Evolutionary conservation across 2,888 invertebrate species (phyloP).

Genomic region (Molorchus minor): DNA sequence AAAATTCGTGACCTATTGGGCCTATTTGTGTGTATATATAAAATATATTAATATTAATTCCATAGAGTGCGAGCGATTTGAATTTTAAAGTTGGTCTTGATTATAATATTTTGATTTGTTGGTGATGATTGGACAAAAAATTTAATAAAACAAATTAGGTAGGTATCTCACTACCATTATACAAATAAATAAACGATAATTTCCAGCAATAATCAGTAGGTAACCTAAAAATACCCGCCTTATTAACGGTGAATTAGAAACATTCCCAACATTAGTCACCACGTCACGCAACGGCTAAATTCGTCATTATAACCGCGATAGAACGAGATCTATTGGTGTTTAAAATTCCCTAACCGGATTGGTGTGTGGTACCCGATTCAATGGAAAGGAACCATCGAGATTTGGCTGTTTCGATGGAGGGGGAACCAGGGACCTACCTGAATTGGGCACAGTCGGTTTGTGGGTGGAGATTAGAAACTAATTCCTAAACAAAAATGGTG

Average conservation of each 20-base stretch:
- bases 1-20: neutral
- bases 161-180: too few relatives aligned
- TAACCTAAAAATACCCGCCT: too few relatives aligned
- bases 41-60: neutral
- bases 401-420: slow-evolving; percentile 22
- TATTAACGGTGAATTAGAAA: neutral
- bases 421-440: slow-evolving; percentile 25
- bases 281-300: slow-evolving; percentile 3
- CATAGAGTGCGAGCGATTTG: too few relatives aligned
- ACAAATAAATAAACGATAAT: too few relatives aligned
- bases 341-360: slow-evolving; percentile 17
- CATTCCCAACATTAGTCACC: slow-evolving; percentile 1
- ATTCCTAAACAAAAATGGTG: slow-evolving; percentile 49
- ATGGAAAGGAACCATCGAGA: slow-evolving; percentile 27
- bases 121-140: too few relatives aligned
- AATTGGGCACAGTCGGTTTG: slow-evolving; percentile 25
- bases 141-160: too few relatives aligned
- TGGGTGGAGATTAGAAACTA: slow-evolving; percentile 48
- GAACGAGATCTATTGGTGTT: slow-evolving; percentile 17
- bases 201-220: too few relatives aligned
- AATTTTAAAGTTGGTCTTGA: too few relatives aligned
- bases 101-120: too few relatives aligned
- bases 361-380: slow-evolving; percentile 15
- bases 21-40: neutral
- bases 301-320: slow-evolving; percentile 10